Evolutionary conservation across 2,113 vertebrate species (phyloP).

Genomic region (Sapajus apella): DNA sequence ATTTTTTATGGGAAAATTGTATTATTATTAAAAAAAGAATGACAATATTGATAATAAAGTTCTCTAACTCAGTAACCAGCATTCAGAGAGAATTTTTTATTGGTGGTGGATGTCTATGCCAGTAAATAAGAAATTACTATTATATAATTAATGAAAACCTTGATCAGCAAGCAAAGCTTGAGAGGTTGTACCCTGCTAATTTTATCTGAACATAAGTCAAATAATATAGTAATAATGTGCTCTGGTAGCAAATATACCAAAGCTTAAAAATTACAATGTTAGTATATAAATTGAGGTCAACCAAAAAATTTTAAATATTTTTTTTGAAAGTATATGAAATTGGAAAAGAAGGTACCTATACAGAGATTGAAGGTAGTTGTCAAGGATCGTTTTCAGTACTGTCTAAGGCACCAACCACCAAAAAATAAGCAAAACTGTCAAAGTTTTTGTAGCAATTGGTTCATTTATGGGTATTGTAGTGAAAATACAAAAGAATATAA

Average conservation of each 20-base stretch:
- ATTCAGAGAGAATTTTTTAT: slow-evolving; percentile 9
- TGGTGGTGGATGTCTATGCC: not conserved
- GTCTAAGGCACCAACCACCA: not conserved
- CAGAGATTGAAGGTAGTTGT: not conserved
- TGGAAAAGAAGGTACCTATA: not conserved
- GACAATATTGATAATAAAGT: slow-evolving; percentile 26
- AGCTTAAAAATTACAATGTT: not conserved
- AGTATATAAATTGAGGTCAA: not conserved
- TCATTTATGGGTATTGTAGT: not conserved
- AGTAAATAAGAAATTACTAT: not conserved
- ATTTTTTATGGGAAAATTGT: not conserved
- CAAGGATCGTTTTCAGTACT: not conserved
- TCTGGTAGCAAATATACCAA: not conserved
- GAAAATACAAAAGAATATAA: not conserved
- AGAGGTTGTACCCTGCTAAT: not conserved
- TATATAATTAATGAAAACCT: slow-evolving; percentile 19
- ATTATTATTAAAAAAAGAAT: not conserved
- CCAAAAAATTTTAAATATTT: not conserved
- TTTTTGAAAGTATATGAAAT: not conserved
- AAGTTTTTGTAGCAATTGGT: not conserved
- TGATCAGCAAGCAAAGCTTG: not conserved
- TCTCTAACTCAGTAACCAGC: not conserved
- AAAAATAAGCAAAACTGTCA: not conserved
- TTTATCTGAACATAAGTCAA: not conserved
- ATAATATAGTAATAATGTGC: not conserved